Evolutionary conservation across 2,888 invertebrate species (phyloP).

Genomic region (Bruchidius siliquastri): DNA sequence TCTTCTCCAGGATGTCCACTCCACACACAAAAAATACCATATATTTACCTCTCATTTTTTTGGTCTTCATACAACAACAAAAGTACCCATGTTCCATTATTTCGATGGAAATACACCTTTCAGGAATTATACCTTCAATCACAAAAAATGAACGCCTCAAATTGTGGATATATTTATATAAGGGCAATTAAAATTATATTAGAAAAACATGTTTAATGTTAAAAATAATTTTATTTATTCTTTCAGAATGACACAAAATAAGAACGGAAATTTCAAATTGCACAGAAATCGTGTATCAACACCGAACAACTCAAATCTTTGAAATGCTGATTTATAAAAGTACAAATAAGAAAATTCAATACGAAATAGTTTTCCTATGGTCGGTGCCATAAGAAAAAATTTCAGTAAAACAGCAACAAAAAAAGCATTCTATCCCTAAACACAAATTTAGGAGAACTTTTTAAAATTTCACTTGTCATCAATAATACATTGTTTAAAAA

Average conservation of each 20-base stretch:
- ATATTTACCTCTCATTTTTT: too few species aligned
- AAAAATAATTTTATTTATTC: not conserved
- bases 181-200: not conserved
- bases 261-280: constrained; percentile 6
- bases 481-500: not conserved
- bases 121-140: too few species aligned
- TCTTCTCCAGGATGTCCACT: too few species aligned
- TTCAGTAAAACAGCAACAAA: constrained; percentile 12
- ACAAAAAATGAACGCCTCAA: too few species aligned
- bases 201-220: not conserved
- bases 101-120: too few species aligned
- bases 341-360: constrained; percentile 4
- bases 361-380: constrained; percentile 26
- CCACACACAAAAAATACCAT: too few species aligned
- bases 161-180: too few species aligned
- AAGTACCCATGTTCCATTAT: too few species aligned
- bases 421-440: not conserved
- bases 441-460: not conserved
- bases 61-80: too few species aligned
- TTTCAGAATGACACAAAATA: not conserved
- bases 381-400: constrained; percentile 25
- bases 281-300: constrained; percentile 2
- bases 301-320: constrained; percentile 1
- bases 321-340: not conserved
- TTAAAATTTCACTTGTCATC: not conserved